Conservation (phyloP, 2,888 invertebrate species). For the Tenodera sinensis region DNA sequence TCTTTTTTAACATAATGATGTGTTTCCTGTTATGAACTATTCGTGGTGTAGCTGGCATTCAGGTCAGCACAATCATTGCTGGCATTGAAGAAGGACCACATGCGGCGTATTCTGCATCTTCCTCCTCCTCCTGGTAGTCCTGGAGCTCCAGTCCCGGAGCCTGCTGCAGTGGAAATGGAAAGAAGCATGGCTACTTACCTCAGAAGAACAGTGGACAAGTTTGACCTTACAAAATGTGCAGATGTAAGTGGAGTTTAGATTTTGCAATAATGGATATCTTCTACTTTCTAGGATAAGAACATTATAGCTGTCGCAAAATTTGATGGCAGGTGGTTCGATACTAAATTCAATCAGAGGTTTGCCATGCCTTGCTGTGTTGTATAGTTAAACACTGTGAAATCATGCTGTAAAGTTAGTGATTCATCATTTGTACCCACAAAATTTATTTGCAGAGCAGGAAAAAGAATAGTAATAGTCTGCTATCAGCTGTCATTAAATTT, state of each 20-base stretch:
- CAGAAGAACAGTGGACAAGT: slow-evolving; percentile 65
- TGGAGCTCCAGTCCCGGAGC: slow-evolving; percentile 39
- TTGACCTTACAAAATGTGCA: slow-evolving; percentile 50
- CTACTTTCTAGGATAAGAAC: background rate
- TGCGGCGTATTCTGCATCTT: slow-evolving; percentile 60
- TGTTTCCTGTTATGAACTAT: background rate
- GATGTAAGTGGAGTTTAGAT: slow-evolving; percentile 42
- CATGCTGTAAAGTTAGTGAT: too few species aligned
- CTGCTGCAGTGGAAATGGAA: slow-evolving; percentile 50
- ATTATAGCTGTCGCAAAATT: too few species aligned
- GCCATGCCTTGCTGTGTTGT: too few species aligned
- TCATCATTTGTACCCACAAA: too few species aligned
- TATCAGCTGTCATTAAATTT: too few species aligned
- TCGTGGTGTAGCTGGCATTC: slow-evolving; percentile 60
- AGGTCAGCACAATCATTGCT: slow-evolving; percentile 67
- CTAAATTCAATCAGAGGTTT: too few species aligned
- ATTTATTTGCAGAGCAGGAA: too few species aligned
- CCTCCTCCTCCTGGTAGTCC: slow-evolving; percentile 43
- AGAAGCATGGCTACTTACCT: slow-evolving; percentile 62
- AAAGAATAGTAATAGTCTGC: too few species aligned
- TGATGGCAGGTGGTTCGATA: too few species aligned
- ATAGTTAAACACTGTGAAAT: too few species aligned
- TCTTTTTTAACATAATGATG: background rate
- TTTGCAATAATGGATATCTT: background rate
- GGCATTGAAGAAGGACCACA: slow-evolving; percentile 68